Base-by-base conservation (phyloP, 2,113 vertebrate species). In the Pterocles orientalis region DNA sequence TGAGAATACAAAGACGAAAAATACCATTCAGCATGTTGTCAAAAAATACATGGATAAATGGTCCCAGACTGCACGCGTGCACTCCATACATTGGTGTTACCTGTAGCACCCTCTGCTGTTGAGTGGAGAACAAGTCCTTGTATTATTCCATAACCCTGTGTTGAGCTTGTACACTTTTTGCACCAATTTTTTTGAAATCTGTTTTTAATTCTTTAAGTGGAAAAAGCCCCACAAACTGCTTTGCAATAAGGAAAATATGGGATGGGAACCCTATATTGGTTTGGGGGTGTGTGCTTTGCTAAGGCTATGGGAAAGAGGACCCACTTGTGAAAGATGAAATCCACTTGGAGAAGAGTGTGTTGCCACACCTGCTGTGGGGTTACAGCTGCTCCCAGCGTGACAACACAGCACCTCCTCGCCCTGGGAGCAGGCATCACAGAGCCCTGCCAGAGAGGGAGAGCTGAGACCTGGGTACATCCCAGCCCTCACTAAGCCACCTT, bases 81-180 rank as follows among this genome's bases (percentile, higher is more conserved):
- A 9, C n/a, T 36, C 18, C 6, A 28, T 51, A 19, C 28, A 11
- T 54, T 61, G 50, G 48, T 12, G 73, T 43, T 91, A 54, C 73
- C 57, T 92, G 73, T 18, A 85, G 92, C 83, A 82, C 95, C 83
- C 91, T 92, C 88, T 95, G 0, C 92, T 84, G 94, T 28, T 92
- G 58, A 5, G 2, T 78, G 15, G 25, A 31, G 75, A 84, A 23
- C 36, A 60, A 81, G 7, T 90, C 82, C 18, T 68, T 73, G 4
- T 10, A 33, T 39, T 48, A 8, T 50, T 68, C 76, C 45, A 3
- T 66, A 69, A 29, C 20, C 23, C 34, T 23, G 2, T 31, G 5
- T 50, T 25, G 16, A 19, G 18, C 14, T 79, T 78, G 53, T 70
- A 54, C 8, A 3, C 53, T 61, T 84, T 69, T 45, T 61, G 50